A percentile compares a stretch with the other conserved stretches of the same genome.
phyloP scores from a whole-genome alignment of 2,113 vertebrate species.

The Camelus dromedarius region DNA sequence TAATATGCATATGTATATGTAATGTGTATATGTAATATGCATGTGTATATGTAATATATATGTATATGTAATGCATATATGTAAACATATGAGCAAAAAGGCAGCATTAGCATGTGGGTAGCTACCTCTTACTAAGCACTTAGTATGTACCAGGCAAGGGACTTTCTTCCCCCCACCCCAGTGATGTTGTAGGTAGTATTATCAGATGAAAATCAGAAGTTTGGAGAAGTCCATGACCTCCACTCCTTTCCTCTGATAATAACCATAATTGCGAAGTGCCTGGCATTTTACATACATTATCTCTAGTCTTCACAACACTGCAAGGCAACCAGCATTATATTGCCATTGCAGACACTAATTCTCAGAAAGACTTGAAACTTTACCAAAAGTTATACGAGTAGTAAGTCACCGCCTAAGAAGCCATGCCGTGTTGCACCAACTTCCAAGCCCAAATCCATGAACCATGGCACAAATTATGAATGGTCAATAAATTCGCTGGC shows the following conservation, averaged over 20 bases:
- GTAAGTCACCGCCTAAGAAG: background rate
- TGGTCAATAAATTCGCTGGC: background rate
- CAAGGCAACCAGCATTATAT: background rate
- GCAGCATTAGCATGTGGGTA: background rate
- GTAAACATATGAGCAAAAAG: background rate
- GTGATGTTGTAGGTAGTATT: background rate
- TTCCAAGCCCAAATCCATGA: background rate
- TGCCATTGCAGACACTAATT: background rate
- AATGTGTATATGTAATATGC: background rate
- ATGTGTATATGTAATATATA: background rate
- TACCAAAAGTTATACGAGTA: background rate
- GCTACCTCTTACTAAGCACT: background rate
- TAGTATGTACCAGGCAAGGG: background rate
- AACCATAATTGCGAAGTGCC: background rate
- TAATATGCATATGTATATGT: background rate
- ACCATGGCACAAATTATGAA: background rate
- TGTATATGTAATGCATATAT: no score
- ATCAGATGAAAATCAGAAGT: background rate
- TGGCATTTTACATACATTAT: background rate
- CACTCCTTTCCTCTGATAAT: background rate
- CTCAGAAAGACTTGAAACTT: slow-evolving; percentile 36
- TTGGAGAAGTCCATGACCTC: background rate
- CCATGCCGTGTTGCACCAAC: background rate
- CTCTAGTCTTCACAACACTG: background rate
- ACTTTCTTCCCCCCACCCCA: background rate